These are phyloP conservation scores for Lithophane ornitopus DNA, from an alignment of 2,888 invertebrate species.

Conservation along the genomic window DNA sequence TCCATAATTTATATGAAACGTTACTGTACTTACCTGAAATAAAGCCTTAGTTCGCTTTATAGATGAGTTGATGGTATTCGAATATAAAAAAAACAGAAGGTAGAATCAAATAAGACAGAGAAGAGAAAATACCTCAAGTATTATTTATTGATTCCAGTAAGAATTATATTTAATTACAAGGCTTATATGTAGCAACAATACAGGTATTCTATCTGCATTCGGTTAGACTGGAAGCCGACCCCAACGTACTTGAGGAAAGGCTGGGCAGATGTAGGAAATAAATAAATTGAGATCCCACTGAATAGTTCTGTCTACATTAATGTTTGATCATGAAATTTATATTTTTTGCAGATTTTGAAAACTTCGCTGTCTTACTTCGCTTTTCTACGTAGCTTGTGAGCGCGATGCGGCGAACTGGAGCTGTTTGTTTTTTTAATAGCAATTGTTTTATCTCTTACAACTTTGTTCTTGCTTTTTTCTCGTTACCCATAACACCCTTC, in stretches of 20 bases:
- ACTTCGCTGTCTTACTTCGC: conserved; percentile 39
- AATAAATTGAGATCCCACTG: no score
- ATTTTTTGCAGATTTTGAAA: conserved; percentile 43
- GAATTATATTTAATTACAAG: no score
- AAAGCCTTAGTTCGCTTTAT: neutral
- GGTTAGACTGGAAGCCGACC: neutral
- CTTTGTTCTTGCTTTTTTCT: neutral
- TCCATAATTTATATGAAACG: no score
- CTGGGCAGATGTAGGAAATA: neutral
- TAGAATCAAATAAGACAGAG: no score
- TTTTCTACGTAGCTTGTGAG: conserved; percentile 40
- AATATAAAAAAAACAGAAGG: neutral
- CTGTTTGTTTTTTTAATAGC: neutral
- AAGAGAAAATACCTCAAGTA: no score
- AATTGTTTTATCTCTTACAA: neutral
- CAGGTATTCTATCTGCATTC: neutral
- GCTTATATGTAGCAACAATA: neutral
- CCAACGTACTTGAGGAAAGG: no score
- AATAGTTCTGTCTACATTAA: no score
- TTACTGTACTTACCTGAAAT: neutral
- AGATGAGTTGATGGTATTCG: neutral
- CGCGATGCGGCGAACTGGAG: neutral
- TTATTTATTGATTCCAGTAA: no score
- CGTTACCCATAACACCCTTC: neutral
- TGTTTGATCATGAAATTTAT: neutral